These are phyloP conservation scores for Pseudolaguvia tuberculata DNA, from an alignment of 2,113 vertebrate species.

Conservation along the genomic window DNA sequence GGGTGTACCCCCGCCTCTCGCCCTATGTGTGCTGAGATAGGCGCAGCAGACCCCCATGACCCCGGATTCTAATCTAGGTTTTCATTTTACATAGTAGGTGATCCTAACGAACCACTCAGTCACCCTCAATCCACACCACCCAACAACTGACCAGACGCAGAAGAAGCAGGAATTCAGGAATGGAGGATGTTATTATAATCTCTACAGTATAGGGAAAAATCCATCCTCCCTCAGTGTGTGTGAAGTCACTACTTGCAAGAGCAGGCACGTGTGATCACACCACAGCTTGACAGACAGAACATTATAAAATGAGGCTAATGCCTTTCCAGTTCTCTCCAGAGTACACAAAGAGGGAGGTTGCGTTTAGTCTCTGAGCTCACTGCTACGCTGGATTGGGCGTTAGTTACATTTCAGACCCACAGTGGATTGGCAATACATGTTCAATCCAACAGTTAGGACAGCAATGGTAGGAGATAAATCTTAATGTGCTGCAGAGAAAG, in stretches of 20 bases:
- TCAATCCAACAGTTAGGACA: conserved; percentile 13
- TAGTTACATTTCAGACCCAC: conserved; percentile 40
- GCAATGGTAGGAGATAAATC: neutral
- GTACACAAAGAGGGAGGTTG: conserved; percentile 18
- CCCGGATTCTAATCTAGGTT: neutral
- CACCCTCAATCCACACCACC: conserved; percentile 15
- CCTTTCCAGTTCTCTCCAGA: conserved; percentile 28
- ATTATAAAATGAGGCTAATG: conserved; percentile 30
- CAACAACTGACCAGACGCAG: conserved; percentile 23
- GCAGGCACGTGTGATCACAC: conserved; percentile 35
- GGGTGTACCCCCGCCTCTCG: no score
- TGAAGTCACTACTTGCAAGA: conserved; percentile 37
- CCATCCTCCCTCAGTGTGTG: conserved; percentile 4
- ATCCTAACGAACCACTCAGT: neutral
- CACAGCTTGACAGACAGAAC: conserved; percentile 43
- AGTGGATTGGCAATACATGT: conserved; percentile 35
- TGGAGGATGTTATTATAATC: conserved; percentile 8
- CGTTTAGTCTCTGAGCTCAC: conserved; percentile 13
- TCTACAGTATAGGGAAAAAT: conserved; percentile 19
- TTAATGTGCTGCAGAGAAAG: no score
- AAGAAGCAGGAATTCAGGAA: neutral
- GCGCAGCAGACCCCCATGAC: no score
- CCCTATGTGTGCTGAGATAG: no score
- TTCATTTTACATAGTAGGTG: neutral
- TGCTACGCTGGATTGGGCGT: conserved; percentile 11